Evolutionary conservation across 2,113 vertebrate species (phyloP).

Genomic region (Grallaria varia): DNA sequence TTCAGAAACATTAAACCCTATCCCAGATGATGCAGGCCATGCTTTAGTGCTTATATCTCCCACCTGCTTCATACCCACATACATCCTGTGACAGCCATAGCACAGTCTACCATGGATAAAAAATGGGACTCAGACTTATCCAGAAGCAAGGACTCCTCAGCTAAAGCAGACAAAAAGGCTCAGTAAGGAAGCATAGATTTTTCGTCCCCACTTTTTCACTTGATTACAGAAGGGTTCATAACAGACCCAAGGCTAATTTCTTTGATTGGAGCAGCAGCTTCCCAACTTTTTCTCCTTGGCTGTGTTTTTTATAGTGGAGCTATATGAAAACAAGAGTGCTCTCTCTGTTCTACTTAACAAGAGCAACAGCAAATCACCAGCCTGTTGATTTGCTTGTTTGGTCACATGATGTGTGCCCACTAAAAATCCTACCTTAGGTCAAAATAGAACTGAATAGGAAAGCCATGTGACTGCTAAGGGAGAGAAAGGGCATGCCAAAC

Average conservation of each 20-base stretch:
- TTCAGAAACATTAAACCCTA: not conserved
- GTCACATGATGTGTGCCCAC: not conserved
- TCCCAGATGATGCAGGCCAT: not conserved
- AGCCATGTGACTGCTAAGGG: not conserved
- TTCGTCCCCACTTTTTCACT: not conserved
- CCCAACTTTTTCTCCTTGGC: not conserved
- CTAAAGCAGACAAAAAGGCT: not conserved
- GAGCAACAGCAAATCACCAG: not conserved
- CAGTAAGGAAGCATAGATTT: not conserved
- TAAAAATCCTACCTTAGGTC: not conserved
- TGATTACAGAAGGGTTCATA: not conserved
- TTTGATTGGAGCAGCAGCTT: not conserved
- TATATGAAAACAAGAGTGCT: not conserved
- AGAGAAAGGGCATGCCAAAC: not conserved
- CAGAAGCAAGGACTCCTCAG: not conserved
- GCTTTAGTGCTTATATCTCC: not conserved
- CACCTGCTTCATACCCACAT: accelerated
- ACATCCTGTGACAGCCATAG: not conserved
- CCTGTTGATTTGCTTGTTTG: not conserved
- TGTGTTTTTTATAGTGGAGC: accelerated
- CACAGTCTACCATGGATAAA: accelerated
- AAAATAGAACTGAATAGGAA: not conserved
- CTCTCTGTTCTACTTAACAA: not conserved
- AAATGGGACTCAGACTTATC: not conserved
- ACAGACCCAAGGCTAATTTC: not conserved